Base-by-base conservation (phyloP, 2,113 vertebrate genomes). In the Indicator maculatus region DNA sequence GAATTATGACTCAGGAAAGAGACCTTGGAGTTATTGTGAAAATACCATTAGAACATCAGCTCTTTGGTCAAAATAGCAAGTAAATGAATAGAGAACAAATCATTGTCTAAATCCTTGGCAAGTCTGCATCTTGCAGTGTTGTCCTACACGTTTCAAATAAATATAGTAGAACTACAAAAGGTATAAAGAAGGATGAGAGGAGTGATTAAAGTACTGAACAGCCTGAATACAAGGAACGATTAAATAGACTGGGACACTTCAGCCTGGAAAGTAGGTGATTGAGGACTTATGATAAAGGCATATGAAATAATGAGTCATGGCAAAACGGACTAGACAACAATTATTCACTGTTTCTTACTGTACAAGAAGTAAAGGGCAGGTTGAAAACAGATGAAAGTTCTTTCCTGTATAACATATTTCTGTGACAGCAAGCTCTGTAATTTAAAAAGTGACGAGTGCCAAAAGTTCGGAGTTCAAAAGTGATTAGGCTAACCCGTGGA, bases 231-330 rank as follows among this genome's bases (percentile, higher is more conserved):
- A 41, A 44, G 64, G 83, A 38, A 63, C n/a, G 61, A 78, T 92
- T 94, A 73, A 86, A 92, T 67, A n/a, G 66, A 83, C 39, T 36
- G 59, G 71, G 82, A 64, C 64, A 73, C 82, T 96, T 94, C 79
- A 89, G 41, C 30, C 64, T 89, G 55, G 14, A 63, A 94, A 67
- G 78, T 11, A 83, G 72, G 69, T 80, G 73, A 80, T 52, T 80
- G 90, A 89, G 64, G 59, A 80, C 60, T 80, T 94, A 20, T 27
- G 61, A 75, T 92, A 59, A 89, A 95, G 75, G 60, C 4, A 0
- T 55, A 50, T 33, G 28, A 91, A 96, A 70, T 84, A 94, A 88
- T 36, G 7, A 91, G 59, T 96, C 71, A 77, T 11, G 50, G 52
- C 12, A 53, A 87, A 79, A 55, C 27, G 67, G 60, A 85, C 71